Percentiles rank a stretch among this genome's conserved stretches.
phyloP scores from a whole-genome alignment of 1,140 invertebrate species.

The Sipha flava region DNA sequence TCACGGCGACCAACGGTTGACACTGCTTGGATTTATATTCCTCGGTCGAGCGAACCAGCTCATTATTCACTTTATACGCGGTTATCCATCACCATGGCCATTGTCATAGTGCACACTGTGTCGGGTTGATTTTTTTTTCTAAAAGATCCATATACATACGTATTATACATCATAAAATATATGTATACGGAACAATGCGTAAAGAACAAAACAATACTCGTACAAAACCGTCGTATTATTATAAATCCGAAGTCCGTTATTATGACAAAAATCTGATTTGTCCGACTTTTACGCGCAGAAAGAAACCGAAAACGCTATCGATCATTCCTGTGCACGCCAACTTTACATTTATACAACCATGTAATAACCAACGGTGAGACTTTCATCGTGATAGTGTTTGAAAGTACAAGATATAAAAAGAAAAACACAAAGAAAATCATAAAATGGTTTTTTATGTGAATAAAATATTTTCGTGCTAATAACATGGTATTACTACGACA shows the following conservation, averaged over 20 bases:
- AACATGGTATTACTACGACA: background rate
- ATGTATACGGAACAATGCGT: background rate
- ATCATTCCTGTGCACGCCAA: slow-evolving; percentile 11
- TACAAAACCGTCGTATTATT: background rate
- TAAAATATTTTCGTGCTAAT: background rate
- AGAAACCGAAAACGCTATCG: background rate
- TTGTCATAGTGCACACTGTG: background rate
- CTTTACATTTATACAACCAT: background rate
- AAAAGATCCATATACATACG: background rate
- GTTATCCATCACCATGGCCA: slow-evolving; percentile 18
- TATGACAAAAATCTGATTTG: slow-evolving; percentile 15
- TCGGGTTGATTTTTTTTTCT: background rate
- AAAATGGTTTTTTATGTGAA: background rate
- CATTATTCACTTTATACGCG: slow-evolving; percentile 16
- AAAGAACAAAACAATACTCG: background rate
- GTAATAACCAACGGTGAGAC: background rate
- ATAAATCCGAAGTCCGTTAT: background rate
- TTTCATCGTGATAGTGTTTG: slow-evolving; percentile 15
- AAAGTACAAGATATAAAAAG: background rate
- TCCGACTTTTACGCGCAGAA: background rate
- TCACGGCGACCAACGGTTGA: background rate
- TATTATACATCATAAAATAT: no score
- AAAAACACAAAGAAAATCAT: background rate
- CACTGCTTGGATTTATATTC: background rate
- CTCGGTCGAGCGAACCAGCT: background rate